phyloP scores from a whole-genome alignment of 2,113 vertebrate species.

The Calcarius ornatus region DNA sequence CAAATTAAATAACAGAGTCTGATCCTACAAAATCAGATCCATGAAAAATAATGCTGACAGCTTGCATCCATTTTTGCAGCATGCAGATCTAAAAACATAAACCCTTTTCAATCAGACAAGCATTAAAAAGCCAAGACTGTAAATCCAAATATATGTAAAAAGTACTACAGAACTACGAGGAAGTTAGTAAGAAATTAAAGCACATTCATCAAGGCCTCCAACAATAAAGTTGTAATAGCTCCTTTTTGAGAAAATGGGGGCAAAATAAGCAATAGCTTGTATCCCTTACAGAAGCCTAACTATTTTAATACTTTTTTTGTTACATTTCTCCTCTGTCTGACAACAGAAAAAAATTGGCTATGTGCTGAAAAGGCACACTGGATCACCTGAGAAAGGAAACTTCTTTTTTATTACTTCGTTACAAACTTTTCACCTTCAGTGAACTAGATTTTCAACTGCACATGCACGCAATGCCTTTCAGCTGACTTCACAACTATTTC shows the following conservation, averaged over 20 bases:
- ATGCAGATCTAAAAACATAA: not conserved
- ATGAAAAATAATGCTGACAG: not conserved
- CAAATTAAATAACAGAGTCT: not conserved
- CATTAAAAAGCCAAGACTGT: not conserved
- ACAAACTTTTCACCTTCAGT: not conserved
- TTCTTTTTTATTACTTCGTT: not conserved
- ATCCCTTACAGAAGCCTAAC: not conserved
- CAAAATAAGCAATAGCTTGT: not conserved
- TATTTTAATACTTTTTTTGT: not conserved
- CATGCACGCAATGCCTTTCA: not conserved
- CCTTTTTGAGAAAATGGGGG: not conserved
- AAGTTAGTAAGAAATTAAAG: not conserved
- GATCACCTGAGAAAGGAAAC: not conserved
- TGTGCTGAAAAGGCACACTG: not conserved
- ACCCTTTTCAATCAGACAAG: not conserved
- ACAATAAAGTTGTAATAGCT: constrained; percentile 8
- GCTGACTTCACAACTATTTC: not conserved
- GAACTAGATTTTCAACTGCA: not conserved
- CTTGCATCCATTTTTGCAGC: not conserved
- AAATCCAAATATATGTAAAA: not conserved
- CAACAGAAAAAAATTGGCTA: not conserved
- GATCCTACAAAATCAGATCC: not conserved
- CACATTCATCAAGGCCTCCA: not conserved
- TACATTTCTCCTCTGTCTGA: not conserved
- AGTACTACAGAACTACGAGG: not conserved